Percentiles rank a stretch among this genome's conserved stretches.
Conservation (phyloP, 2,113 vertebrate genomes). For the Neofelis nebulosa region DNA sequence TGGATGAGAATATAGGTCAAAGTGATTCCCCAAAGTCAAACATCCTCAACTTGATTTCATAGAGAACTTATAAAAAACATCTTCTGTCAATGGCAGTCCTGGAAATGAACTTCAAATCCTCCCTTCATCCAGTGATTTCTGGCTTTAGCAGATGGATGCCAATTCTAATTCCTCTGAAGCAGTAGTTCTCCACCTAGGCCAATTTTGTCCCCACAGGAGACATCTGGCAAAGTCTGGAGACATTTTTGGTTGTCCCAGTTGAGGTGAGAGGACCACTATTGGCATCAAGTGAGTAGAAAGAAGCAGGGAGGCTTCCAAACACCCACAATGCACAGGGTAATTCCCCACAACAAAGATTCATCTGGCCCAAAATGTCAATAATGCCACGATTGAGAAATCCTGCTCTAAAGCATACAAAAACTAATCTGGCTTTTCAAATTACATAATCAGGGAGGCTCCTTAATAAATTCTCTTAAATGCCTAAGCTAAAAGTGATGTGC, state of each 20-base stretch:
- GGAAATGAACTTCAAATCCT: neutral
- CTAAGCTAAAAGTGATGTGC: neutral
- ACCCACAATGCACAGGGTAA: neutral
- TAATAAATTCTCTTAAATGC: neutral
- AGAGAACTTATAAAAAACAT: neutral
- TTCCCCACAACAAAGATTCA: neutral
- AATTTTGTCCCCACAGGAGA: neutral
- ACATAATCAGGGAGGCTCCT: neutral
- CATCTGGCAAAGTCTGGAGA: neutral
- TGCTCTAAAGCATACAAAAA: neutral
- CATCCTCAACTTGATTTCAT: neutral
- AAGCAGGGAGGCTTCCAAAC: neutral
- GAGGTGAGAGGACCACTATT: neutral
- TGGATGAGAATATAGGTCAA: neutral
- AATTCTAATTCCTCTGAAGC: neutral
- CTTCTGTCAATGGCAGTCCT: neutral
- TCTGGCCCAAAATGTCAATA: neutral
- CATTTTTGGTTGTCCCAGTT: neutral
- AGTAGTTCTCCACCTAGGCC: neutral
- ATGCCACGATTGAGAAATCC: neutral
- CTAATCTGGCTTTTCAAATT: conserved; percentile 8
- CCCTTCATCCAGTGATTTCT: neutral
- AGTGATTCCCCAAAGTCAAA: neutral
- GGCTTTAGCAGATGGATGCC: neutral
- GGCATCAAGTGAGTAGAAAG: neutral